Evolutionary conservation across 1,140 invertebrate species (phyloP).

Genomic region (Drosophila navojoa): DNA sequence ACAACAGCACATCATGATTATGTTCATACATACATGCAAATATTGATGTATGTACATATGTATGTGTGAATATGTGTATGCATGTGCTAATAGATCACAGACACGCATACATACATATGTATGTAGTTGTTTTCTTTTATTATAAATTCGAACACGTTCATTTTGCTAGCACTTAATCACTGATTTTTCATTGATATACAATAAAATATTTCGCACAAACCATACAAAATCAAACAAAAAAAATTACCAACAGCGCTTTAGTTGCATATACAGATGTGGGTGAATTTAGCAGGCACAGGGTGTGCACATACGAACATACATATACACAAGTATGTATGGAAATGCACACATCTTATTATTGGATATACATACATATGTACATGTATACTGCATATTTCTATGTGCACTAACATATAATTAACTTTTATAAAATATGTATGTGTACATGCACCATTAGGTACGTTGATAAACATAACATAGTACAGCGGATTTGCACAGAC

Average conservation of each 20-base stretch:
- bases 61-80: slow-evolving; percentile 14
- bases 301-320: slow-evolving; percentile 13
- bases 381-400: slow-evolving; percentile 36
- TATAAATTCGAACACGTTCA: slow-evolving; percentile 57
- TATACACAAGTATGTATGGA: slow-evolving; percentile 1
- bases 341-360: slow-evolving; percentile 10
- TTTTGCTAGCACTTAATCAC: slow-evolving; percentile 56
- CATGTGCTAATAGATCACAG: slow-evolving; percentile 29
- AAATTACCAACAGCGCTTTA: slow-evolving; percentile 19
- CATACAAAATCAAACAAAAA: slow-evolving; percentile 35
- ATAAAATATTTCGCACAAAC: slow-evolving; percentile 53
- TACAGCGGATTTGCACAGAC: not conserved
- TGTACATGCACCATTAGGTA: slow-evolving; percentile 4
- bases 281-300: slow-evolving; percentile 5
- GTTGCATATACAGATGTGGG: slow-evolving; percentile 22
- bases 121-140: slow-evolving; percentile 40
- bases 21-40: not conserved
- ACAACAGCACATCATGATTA: not conserved
- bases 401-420: slow-evolving; percentile 13
- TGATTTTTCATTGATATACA: slow-evolving; percentile 29
- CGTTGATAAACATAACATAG: slow-evolving; percentile 19
- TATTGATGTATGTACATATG: not conserved
- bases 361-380: no score
- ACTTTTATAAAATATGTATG: not conserved
- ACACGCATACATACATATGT: not conserved